These are phyloP conservation scores for Antidorcas marsupialis DNA, from an alignment of 2,113 vertebrate genomes.

Conservation along the genomic window DNA sequence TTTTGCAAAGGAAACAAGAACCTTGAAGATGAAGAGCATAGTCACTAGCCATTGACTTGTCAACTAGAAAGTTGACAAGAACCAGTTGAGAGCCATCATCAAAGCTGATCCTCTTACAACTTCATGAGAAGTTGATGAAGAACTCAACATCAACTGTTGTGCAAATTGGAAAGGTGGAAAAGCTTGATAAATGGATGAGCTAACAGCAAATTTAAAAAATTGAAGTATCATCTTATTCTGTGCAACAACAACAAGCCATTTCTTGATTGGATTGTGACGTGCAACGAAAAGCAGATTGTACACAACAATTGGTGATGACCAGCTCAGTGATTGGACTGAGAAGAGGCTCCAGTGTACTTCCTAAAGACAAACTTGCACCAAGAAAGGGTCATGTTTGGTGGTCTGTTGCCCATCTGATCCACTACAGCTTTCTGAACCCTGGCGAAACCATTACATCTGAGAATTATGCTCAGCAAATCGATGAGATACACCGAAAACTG, in stretches of 20 bases:
- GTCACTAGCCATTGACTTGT: not conserved
- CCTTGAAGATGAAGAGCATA: not conserved
- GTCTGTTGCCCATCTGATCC: not conserved
- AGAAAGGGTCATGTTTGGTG: not conserved
- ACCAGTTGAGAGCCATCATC: not conserved
- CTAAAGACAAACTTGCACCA: not conserved
- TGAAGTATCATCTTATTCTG: not conserved
- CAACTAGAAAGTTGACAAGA: not conserved
- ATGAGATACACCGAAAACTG: not conserved
- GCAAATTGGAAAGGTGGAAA: not conserved
- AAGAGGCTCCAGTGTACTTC: not conserved
- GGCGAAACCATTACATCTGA: not conserved
- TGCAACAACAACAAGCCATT: not conserved
- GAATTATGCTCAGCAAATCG: not conserved
- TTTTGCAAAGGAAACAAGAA: not conserved
- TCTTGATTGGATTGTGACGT: not conserved
- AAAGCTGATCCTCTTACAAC: not conserved
- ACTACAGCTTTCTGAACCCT: not conserved
- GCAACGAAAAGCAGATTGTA: accelerated
- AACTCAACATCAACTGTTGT: not conserved
- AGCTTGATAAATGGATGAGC: not conserved
- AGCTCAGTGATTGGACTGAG: not conserved
- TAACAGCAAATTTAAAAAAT: not conserved
- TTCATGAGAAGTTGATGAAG: not conserved
- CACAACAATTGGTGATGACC: not conserved